A percentile compares a stretch with the other conserved stretches of the same genome.
These are phyloP conservation scores for Cololabis saira DNA, from an alignment of 2,113 vertebrate species.

Conservation along the genomic window DNA sequence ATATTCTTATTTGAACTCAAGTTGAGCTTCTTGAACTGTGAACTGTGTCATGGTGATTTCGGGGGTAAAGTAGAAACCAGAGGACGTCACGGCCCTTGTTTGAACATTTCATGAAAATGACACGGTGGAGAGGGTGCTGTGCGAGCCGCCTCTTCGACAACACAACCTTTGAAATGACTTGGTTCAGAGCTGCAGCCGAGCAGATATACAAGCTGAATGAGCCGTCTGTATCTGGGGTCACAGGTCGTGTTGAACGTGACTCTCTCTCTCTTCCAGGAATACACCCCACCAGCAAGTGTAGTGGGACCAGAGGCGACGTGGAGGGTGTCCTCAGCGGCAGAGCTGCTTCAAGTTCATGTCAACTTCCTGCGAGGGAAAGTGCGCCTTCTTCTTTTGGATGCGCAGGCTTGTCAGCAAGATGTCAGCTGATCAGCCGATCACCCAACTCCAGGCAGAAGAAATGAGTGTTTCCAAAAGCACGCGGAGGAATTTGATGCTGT, in stretches of 20 bases:
- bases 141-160: conserved; percentile 2
- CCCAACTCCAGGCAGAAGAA: conserved; percentile 31
- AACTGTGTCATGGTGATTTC: no score
- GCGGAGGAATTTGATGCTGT: conserved; percentile 56
- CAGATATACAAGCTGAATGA: conserved; percentile 16
- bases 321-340: conserved; percentile 68
- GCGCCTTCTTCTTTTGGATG: conserved; percentile 71
- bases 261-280: conserved; percentile 68
- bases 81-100: conserved; percentile 12
- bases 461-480: conserved; percentile 54
- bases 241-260: conserved; percentile 2
- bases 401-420: conserved; percentile 76
- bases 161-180: conserved; percentile 22
- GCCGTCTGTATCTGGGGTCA: neutral
- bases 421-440: conserved; percentile 71
- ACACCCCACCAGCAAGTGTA: conserved; percentile 54
- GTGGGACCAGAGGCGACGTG: conserved; percentile 66
- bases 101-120: neutral
- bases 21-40: no score
- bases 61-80: no score
- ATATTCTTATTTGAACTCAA: no score
- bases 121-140: neutral
- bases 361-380: conserved; percentile 85
- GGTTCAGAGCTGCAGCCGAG: neutral
- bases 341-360: conserved; percentile 79